These are phyloP conservation scores for Pseudochirops cupreus DNA, from an alignment of 2,797 vertebrate genomes.

Conservation along the genomic window DNA sequence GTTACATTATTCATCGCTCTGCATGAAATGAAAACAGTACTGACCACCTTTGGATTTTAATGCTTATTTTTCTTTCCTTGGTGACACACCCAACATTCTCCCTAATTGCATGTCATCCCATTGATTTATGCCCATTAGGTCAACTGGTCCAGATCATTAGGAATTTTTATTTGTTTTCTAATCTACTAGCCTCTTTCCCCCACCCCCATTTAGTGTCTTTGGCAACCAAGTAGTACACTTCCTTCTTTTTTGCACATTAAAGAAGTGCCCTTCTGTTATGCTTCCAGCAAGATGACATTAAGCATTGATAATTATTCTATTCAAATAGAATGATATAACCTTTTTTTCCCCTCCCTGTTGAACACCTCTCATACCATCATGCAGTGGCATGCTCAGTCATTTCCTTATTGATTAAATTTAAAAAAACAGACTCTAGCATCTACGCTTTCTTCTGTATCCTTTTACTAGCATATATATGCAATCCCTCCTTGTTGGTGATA, in stretches of 20 bases:
- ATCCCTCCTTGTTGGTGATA: not conserved
- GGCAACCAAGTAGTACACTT: not conserved
- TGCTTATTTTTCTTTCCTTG: not conserved
- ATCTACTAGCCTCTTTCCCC: not conserved
- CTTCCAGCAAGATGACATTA: not conserved
- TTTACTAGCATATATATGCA: not conserved
- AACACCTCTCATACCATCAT: not conserved
- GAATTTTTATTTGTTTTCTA: constrained; percentile 2
- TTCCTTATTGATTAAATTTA: not conserved
- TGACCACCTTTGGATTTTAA: not conserved
- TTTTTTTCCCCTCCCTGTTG: not conserved
- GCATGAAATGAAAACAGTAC: not conserved
- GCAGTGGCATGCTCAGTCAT: not conserved
- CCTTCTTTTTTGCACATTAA: not conserved
- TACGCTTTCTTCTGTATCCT: not conserved
- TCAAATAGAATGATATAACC: not conserved
- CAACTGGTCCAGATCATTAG: not conserved
- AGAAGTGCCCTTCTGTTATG: not conserved
- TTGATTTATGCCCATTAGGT: not conserved
- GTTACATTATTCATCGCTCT: not conserved
- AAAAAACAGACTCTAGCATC: not conserved
- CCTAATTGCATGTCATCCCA: not conserved
- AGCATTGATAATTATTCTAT: not conserved
- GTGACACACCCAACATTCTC: not conserved
- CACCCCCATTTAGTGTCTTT: constrained; percentile 9